Percentiles rank a stretch among this genome's conserved stretches.
Evolutionary conservation across 2,113 vertebrate species (phyloP).

Genomic region (Melanocharis versteri): DNA sequence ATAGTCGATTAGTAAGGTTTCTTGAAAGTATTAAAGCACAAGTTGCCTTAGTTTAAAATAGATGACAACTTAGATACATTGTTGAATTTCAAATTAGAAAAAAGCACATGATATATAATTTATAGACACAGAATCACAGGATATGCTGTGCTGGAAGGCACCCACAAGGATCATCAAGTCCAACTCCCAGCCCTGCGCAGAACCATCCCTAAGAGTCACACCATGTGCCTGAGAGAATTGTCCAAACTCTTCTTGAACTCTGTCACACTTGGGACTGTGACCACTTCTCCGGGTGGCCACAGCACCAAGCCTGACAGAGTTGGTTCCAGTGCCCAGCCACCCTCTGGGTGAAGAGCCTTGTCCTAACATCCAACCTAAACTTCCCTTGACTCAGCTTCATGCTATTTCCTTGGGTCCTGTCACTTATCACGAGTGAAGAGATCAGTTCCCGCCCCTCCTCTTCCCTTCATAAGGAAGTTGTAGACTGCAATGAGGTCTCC

Average conservation of each 20-base stretch:
- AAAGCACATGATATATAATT: not conserved
- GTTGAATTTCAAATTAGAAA: not conserved
- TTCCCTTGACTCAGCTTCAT: not conserved
- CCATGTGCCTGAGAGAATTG: too few relatives aligned
- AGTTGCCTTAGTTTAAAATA: not conserved
- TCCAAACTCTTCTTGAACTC: not conserved
- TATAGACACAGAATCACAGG: not conserved
- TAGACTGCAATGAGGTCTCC: not conserved
- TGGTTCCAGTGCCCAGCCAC: not conserved
- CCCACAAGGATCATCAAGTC: not conserved
- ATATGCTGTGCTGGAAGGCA: not conserved
- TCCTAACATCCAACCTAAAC: not conserved
- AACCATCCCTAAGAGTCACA: not conserved
- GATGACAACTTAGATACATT: not conserved
- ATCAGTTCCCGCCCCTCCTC: too few relatives aligned
- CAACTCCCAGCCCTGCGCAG: not conserved
- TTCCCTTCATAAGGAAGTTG: not conserved
- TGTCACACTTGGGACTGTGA: not conserved
- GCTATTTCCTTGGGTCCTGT: not conserved
- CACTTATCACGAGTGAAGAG: not conserved
- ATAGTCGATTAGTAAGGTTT: not conserved
- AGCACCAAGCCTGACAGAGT: not conserved
- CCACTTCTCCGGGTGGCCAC: not conserved
- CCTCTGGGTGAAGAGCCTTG: not conserved
- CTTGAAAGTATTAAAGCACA: not conserved